Evolutionary conservation across 2,888 invertebrate genomes (phyloP), one percentile per base, ranked within the genome.

Genomic region (Parnassius glacialis): DNA sequence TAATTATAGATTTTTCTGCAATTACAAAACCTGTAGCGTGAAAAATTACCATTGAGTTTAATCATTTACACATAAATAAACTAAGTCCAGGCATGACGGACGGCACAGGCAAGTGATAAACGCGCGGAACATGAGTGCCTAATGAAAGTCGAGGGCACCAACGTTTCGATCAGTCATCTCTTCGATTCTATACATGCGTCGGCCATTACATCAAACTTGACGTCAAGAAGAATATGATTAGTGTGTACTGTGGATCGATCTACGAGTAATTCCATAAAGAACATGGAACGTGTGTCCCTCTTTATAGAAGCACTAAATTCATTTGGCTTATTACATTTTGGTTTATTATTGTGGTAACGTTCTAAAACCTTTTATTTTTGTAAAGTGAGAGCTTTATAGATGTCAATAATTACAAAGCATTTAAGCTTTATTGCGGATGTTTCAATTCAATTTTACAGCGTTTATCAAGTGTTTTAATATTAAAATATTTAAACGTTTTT

Each of bases 111-210:
- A 34, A 7, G 34, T 7, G 34, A 34, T 34, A 34, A 7, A 34
- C 34, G 34, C 5, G 34, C 34, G 20, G 20, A 20, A 20, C 20
- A 20, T 20, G 20, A 20, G 20, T 20, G 55, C 59, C 16, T 59
- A 58, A 62, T 62, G 62, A 59, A 51, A 55, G 58, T 50, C 41
- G 59, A 50, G 41, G 62, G 62, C 62, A 59, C 62, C 59, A 59
- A 59, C 58, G 55, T 59, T 59, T 59, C 59, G 62, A 63, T 63
- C 58, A 50, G 58, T 58, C 62, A 62, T 62, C 58, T 54, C 45
- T 62, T 62, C 44, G 50, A 48, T 58, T 62, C 54, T 55, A 55
- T 62, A 41, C 59, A 58, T 62, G 57, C 57, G 62, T 53, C 58
- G 58, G 42, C 62, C 54, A 63, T 63, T 59, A 59, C 59, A 51